Percentiles rank a stretch among this genome's conserved stretches.
phyloP scores from a whole-genome alignment of 2,888 invertebrate genomes.

The Conops quadrifasciatus region DNA sequence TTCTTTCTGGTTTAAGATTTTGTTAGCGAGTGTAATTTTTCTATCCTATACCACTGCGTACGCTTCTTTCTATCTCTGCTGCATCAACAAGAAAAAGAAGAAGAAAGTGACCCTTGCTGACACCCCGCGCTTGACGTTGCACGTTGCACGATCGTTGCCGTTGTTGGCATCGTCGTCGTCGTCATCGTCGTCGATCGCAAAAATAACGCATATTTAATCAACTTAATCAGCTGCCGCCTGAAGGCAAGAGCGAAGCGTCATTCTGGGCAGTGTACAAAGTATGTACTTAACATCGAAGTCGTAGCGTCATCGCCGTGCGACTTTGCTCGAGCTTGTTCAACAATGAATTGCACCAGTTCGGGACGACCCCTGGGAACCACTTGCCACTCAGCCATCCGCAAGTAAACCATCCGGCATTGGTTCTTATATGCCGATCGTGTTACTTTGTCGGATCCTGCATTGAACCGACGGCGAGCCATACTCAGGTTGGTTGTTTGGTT shows the following conservation, averaged over 20 bases:
- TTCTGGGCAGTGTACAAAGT: too few relatives aligned
- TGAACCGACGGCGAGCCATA: neutral
- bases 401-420: slow-evolving; percentile 5
- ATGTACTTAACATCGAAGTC: neutral
- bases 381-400: slow-evolving; percentile 7
- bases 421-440: slow-evolving; percentile 5
- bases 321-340: slow-evolving; percentile 18
- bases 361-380: slow-evolving; percentile 28
- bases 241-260: neutral
- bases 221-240: slow-evolving; percentile 16
- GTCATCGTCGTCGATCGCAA: slow-evolving; percentile 6
- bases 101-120: slow-evolving; percentile 16
- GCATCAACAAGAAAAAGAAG: neutral
- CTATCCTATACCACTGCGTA: too few relatives aligned
- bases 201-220: slow-evolving; percentile 27
- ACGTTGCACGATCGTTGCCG: neutral
- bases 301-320: neutral
- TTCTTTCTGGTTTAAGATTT: too few relatives aligned
- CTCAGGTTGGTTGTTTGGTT: neutral
- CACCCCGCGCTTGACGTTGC: neutral
- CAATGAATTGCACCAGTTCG: slow-evolving; percentile 17
- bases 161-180: neutral
- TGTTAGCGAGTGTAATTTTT: too few relatives aligned
- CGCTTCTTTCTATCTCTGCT: neutral
- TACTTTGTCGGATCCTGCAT: slow-evolving; percentile 9